Evolutionary conservation across 2,888 invertebrate genomes (phyloP).

Genomic region (Hirtodrosophila cameraria): DNA sequence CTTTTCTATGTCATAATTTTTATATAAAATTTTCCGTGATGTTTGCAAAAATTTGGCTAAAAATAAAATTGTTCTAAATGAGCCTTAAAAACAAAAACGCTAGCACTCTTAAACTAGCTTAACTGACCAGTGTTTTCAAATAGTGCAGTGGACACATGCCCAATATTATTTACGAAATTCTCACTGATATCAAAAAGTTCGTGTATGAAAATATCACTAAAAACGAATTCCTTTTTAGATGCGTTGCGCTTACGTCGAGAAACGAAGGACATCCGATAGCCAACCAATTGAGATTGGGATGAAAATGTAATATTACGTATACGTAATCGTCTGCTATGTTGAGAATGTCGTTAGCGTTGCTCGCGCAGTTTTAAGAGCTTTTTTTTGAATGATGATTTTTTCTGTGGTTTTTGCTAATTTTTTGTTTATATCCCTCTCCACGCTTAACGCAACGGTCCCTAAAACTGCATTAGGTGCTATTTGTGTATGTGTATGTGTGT

Average conservation of each 20-base stretch:
- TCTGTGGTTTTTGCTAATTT: slow-evolving; percentile 28
- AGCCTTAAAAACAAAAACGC: slow-evolving; percentile 57
- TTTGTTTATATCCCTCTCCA: slow-evolving; percentile 43
- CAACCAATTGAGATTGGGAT: neutral
- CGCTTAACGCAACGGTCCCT: slow-evolving; percentile 42
- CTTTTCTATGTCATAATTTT: slow-evolving; percentile 19
- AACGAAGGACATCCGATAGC: slow-evolving; percentile 26
- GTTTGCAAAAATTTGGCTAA: slow-evolving; percentile 11
- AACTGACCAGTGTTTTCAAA: slow-evolving; percentile 51
- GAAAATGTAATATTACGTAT: neutral
- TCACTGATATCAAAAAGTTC: slow-evolving; percentile 55
- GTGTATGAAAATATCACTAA: slow-evolving; percentile 52
- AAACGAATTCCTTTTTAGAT: slow-evolving; percentile 69
- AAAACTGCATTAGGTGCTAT: slow-evolving; percentile 15
- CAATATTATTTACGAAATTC: slow-evolving; percentile 21
- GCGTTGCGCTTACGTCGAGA: slow-evolving; percentile 63
- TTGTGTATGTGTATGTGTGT: slow-evolving; percentile 19
- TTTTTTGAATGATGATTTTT: slow-evolving; percentile 21
- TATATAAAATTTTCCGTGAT: slow-evolving; percentile 3
- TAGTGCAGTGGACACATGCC: slow-evolving; percentile 26
- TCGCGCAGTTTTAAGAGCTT: slow-evolving; percentile 46
- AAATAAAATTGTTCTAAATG: slow-evolving; percentile 23
- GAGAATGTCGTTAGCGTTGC: slow-evolving; percentile 25
- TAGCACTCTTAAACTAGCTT: slow-evolving; percentile 18
- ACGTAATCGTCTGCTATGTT: neutral